Percentiles rank a stretch among this genome's conserved stretches.
Conservation (phyloP, 2,113 vertebrate genomes). For the Passer domesticus region DNA sequence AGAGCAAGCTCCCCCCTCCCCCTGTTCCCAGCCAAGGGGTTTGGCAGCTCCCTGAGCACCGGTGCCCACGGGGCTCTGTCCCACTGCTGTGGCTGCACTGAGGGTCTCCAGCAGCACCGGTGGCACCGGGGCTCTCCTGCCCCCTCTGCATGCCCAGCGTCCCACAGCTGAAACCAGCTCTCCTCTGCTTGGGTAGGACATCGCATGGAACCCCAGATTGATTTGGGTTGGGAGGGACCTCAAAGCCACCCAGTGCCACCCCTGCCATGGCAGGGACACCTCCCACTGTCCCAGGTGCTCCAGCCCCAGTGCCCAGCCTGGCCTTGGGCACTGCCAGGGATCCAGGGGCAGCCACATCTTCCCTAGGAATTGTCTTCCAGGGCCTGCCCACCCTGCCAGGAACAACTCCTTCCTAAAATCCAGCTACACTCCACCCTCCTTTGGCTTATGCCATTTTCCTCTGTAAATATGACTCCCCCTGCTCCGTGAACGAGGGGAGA, state of each 20-base stretch:
- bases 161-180: fast-evolving
- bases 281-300: neutral
- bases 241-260: fast-evolving
- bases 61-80: fast-evolving
- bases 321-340: neutral
- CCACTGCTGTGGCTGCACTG: fast-evolving
- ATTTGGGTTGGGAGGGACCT: no score
- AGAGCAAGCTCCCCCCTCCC: fast-evolving
- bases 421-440: neutral
- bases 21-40: fast-evolving
- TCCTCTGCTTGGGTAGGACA: no score
- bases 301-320: neutral
- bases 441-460: neutral
- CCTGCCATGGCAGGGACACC: neutral
- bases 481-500: neutral
- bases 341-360: neutral
- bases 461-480: neutral
- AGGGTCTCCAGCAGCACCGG: fast-evolving
- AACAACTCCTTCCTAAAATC: neutral
- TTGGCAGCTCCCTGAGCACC: fast-evolving
- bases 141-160: fast-evolving
- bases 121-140: fast-evolving
- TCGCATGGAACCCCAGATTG: fast-evolving
- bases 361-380: neutral
- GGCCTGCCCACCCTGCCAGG: fast-evolving